Conservation (phyloP, 2,797 vertebrate genomes). For the Pterois miles region DNA sequence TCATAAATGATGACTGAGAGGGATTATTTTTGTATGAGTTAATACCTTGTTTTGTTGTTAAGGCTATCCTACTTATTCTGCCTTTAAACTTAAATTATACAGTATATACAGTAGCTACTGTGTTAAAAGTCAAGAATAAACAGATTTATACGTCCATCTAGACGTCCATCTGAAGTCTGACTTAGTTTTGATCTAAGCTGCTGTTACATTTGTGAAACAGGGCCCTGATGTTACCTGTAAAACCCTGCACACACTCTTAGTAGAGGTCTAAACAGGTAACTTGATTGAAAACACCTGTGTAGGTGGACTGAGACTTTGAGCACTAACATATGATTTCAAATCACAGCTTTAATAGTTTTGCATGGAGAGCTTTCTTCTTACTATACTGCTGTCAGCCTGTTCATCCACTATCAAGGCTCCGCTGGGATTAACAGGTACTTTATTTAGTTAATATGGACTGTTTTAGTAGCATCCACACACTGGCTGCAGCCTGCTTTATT, state of each 20-base stretch:
- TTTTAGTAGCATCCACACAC: not conserved
- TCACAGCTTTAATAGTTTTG: not conserved
- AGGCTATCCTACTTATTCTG: no score
- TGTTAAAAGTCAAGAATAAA: not conserved
- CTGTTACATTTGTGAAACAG: not conserved
- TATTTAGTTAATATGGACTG: slow-evolving; percentile 4
- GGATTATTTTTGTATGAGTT: no score
- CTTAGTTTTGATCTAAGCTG: not conserved
- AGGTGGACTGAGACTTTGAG: not conserved
- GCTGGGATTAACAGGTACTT: slow-evolving; percentile 5
- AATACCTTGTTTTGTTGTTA: no score
- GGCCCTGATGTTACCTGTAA: not conserved
- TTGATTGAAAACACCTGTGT: not conserved
- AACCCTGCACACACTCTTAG: not conserved
- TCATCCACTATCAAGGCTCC: not conserved
- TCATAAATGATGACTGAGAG: no score
- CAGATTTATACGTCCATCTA: no score
- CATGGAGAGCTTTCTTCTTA: not conserved
- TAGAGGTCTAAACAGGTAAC: not conserved
- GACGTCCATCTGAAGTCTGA: not conserved
- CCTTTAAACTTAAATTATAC: not conserved
- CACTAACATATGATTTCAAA: not conserved
- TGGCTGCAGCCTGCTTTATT: slow-evolving; percentile 11
- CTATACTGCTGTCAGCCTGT: not conserved
- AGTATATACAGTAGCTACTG: no score